Percentiles rank a stretch among this genome's conserved stretches.
Conservation (phyloP, 2,888 invertebrate genomes). For the Platycnemis pennipes region DNA sequence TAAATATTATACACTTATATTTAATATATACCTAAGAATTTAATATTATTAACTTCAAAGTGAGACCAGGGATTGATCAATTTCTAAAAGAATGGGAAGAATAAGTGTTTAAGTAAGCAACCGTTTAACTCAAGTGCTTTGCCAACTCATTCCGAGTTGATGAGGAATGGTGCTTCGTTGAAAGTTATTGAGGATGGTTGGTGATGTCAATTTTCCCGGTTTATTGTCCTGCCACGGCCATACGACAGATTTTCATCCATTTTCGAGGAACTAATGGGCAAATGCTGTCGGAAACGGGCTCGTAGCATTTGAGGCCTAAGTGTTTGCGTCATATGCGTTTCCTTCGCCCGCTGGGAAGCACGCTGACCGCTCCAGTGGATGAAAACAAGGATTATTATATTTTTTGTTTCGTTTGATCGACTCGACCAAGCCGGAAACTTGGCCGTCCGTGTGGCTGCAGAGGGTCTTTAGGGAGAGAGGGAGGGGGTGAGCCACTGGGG, state of each 20-base stretch:
- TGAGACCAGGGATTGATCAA: neutral
- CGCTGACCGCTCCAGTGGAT: neutral
- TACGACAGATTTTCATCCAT: neutral
- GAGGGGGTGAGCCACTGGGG: neutral
- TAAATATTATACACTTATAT: no score
- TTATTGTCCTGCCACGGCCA: neutral
- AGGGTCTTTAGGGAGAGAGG: neutral
- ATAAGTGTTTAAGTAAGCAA: neutral
- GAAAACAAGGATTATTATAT: neutral
- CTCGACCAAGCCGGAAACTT: conserved; percentile 15
- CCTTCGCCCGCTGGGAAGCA: neutral
- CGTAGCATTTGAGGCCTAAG: neutral
- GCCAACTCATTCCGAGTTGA: neutral
- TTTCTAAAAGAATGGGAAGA: neutral
- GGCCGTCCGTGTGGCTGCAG: neutral
- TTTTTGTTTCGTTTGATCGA: neutral
- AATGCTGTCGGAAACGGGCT: neutral
- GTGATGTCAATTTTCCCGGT: neutral
- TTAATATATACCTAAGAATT: no score
- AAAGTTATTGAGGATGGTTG: neutral
- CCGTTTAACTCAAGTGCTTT: neutral
- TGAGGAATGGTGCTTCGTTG: neutral
- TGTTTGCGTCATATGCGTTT: neutral
- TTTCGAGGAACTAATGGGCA: neutral
- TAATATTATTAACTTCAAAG: no score